phyloP scores from a whole-genome alignment of 2,888 invertebrate species.

The Oscheius sp. region DNA sequence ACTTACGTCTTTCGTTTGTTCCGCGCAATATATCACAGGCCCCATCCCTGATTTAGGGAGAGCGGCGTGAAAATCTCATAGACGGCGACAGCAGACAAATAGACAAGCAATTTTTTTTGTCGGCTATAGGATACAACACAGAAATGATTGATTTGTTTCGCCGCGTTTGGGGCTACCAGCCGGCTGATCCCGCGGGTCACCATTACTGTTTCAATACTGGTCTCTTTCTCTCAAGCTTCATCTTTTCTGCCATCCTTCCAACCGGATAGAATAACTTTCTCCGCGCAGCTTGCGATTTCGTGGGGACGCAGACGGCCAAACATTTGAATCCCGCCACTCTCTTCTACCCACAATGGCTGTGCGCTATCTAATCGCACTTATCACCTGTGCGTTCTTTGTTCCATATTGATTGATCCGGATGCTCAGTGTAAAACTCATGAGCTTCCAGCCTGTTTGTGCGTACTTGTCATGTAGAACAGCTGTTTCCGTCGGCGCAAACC shows the following conservation, averaged over 20 bases:
- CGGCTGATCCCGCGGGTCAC: conserved; percentile 13
- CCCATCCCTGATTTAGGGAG: conserved; percentile 13
- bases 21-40: conserved; percentile 14
- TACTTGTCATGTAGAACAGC: conserved; percentile 19
- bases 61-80: conserved; percentile 1
- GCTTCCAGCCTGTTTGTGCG: conserved; percentile 15
- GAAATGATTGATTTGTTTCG: conserved; percentile 27
- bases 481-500: background rate
- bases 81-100: background rate
- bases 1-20: conserved; percentile 26
- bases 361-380: conserved; percentile 26
- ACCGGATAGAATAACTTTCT: background rate
- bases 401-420: conserved; percentile 13
- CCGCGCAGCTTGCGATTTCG: background rate
- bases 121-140: conserved; percentile 3
- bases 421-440: conserved; percentile 21
- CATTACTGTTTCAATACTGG: background rate
- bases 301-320: background rate
- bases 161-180: background rate
- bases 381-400: conserved; percentile 31
- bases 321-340: background rate
- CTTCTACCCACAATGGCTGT: conserved; percentile 15
- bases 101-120: background rate
- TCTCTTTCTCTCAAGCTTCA: too few relatives aligned
- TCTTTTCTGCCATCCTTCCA: background rate